A percentile compares a stretch with the other conserved stretches of the same genome.
Evolutionary conservation across 2,888 invertebrate genomes (phyloP).

Genomic region (Hypsopygia costalis): DNA sequence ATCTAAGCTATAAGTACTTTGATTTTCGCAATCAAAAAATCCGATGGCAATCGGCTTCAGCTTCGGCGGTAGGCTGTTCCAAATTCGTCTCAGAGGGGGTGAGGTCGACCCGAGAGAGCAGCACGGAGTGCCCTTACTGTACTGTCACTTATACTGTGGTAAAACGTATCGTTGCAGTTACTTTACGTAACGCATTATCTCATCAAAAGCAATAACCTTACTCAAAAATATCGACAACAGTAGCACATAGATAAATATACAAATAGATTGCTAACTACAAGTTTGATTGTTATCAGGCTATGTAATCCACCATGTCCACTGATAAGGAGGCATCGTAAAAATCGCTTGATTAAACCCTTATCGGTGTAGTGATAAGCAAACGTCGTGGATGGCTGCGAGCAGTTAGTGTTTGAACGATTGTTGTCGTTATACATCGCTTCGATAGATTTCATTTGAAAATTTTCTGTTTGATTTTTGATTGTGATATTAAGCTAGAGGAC

Average conservation of each 20-base stretch:
- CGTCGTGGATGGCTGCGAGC: constrained; percentile 27
- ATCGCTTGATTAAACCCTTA: constrained; percentile 67
- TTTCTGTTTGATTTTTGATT: not conserved
- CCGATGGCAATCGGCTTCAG: no score
- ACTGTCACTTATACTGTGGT: no score
- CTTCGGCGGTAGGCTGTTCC: no score
- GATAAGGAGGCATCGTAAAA: constrained; percentile 72
- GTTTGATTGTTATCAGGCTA: constrained; percentile 61
- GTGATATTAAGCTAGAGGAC: no score
- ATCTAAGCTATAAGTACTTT: no score
- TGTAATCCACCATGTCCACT: constrained; percentile 75
- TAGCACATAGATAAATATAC: constrained; percentile 20
- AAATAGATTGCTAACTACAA: constrained; percentile 13
- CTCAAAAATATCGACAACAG: constrained; percentile 10
- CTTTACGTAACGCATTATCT: not conserved
- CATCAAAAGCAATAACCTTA: not conserved
- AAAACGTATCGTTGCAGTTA: no score
- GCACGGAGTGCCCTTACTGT: no score
- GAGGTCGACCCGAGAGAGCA: no score
- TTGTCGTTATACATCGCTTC: constrained; percentile 17
- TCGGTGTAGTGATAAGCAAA: constrained; percentile 28
- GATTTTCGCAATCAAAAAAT: no score
- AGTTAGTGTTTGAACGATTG: constrained; percentile 30
- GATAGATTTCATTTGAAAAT: not conserved
- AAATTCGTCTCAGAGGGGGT: no score